Evolutionary conservation across 1,140 invertebrate genomes (phyloP).

Genomic region (Anadara kagoshimensis): DNA sequence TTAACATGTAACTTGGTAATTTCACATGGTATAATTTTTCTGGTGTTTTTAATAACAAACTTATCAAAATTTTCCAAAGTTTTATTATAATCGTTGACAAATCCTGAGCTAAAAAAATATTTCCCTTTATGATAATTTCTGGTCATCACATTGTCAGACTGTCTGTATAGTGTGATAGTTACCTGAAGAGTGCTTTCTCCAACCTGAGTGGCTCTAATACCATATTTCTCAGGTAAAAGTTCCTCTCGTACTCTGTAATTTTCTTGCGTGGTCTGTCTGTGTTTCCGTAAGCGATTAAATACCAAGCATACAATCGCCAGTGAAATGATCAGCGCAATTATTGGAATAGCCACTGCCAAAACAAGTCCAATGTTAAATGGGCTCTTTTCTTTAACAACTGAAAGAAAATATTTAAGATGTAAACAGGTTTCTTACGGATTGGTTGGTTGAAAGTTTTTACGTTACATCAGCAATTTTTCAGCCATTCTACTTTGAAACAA

Average conservation of each 20-base stretch:
- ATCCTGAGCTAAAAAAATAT: too few relatives aligned
- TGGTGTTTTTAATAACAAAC: too few relatives aligned
- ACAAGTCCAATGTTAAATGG: constrained; percentile 41
- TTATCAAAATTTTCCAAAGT: too few relatives aligned
- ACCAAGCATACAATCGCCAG: constrained; percentile 21
- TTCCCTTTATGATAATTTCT: too few relatives aligned
- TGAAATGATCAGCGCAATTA: constrained; percentile 76
- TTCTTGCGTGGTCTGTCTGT: constrained; percentile 25
- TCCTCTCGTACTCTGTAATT: constrained; percentile 31
- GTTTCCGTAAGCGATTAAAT: constrained; percentile 24
- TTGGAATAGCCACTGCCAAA: constrained; percentile 79
- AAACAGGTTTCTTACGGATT: background rate
- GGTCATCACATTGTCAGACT: too few relatives aligned
- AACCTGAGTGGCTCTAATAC: constrained; percentile 85
- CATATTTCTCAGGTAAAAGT: constrained; percentile 34
- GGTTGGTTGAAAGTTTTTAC: background rate
- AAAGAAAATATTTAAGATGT: constrained; percentile 1
- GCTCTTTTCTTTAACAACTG: constrained; percentile 22
- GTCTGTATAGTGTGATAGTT: too few relatives aligned
- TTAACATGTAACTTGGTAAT: too few relatives aligned
- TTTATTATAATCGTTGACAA: too few relatives aligned
- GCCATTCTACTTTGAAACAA: too few relatives aligned
- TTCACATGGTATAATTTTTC: too few relatives aligned
- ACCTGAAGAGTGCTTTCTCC: constrained; percentile 90
- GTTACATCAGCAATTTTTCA: background rate